phyloP scores from a whole-genome alignment of 2,797 vertebrate genomes.

The Jordanella pulchra region DNA sequence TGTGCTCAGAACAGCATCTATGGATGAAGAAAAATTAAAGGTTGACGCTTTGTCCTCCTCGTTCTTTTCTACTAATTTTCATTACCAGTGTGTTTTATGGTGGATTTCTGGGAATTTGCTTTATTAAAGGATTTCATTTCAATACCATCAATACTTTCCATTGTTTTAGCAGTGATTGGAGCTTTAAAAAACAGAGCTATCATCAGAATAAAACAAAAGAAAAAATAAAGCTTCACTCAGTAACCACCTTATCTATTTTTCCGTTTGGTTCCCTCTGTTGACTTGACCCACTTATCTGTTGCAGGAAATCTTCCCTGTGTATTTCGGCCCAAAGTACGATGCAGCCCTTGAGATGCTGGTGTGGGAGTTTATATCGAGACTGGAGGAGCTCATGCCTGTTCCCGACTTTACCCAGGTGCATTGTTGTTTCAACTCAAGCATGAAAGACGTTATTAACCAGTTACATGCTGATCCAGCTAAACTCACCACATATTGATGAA shows the following conservation, averaged over 20 bases:
- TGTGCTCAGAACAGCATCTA: background rate
- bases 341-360: slow-evolving; percentile 77
- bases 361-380: slow-evolving; percentile 82
- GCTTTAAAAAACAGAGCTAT: background rate
- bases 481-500: background rate
- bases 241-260: background rate
- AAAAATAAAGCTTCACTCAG: background rate
- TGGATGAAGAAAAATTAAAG: background rate
- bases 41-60: background rate
- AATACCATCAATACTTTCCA: background rate
- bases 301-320: slow-evolving; percentile 73
- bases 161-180: background rate
- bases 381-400: slow-evolving; percentile 80
- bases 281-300: background rate
- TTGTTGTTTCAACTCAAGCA: slow-evolving; percentile 1
- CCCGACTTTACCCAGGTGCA: slow-evolving; percentile 81
- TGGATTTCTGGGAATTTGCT: background rate
- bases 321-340: slow-evolving; percentile 77
- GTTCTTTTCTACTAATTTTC: background rate
- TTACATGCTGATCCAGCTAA: background rate
- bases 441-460: background rate
- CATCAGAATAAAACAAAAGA: background rate
- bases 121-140: background rate
- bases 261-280: background rate
- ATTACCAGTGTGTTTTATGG: background rate